Evolutionary conservation across 2,797 vertebrate genomes (phyloP), one percentile per base, ranked within the genome.

Genomic region (Melanotaenia pygmaea): DNA sequence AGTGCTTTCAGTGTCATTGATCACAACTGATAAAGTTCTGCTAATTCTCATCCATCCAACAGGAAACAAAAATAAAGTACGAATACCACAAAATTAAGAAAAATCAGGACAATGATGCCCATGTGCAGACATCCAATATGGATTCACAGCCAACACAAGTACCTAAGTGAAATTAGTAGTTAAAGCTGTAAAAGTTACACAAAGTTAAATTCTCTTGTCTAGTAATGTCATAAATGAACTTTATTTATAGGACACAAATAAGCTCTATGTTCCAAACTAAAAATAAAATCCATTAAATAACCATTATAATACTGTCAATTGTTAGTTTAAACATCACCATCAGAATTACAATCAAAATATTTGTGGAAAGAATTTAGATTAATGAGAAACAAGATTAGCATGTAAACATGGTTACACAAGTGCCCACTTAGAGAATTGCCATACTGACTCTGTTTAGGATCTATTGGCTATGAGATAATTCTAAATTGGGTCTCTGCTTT

Each of bases 101-200:
- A 68, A 14, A 13, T 72, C 64, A 64, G 59, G 58, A 76, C 45
- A 70, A 68, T 70, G 76, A 71, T 81, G 63, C 70, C 56, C 53
- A 50, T 66, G 20, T 18, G 32, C 32, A 59, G 34, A 83, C 3
- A 45, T 16, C 14, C 40, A 43, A 43, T 14, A 76, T 65, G 71
- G 68, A 81, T 83, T 68, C 67, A 76, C 73, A 51, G 47, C 40
- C 35, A 5, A 58, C 34, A 38, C 63, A 57, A 76, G 68, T n/a
- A 47, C 61, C 62, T 64, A 67, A 80, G 65, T 67, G 78, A 70
- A 47, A 74, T 67, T 81, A 84, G 51, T 32, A n/a, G 20, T n/a
- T 47, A 20, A 20, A 20, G 45, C 45, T 7, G 5, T 47, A 47
- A 47, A 47, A 47, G 7, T 47, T 6, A 20, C 45, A 47, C 7